Base-by-base conservation (phyloP, 2,113 vertebrate species). In the Petrocephalus zakoni region DNA sequence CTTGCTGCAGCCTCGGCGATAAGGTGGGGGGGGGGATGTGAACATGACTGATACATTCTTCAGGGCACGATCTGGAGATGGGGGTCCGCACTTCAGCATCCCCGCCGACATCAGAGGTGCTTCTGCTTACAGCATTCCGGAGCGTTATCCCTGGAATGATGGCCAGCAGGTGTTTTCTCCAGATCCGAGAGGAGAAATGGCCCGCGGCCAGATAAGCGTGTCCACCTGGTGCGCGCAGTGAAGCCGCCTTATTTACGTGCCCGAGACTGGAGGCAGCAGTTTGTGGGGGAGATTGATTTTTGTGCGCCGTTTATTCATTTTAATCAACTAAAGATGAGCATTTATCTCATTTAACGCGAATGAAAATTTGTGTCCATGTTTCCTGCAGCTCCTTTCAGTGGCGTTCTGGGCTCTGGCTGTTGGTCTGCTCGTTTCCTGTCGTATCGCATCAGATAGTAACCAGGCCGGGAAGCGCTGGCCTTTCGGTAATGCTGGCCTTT, bases 1-100 rank as follows among this genome's bases (percentile, higher is more conserved):
- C 92, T 96, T 97, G 96, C 95, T 95, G 95, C 95, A 95, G 94
- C 93, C 83, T 89, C 47, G 88, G 86, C 90, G 84, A 88, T 87
- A 51, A 87, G 78, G 15, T 7, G 49, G 88, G 61, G 87, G 64
- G 47, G 52, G 42, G 68, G 47, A 34, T 46, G n/a, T 78, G 25
- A 84, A 84, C 82, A 83, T 49, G n/a, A 90, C 86, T 68, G 89
- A 91, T 88, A 87, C 64, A n/a, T 75, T 88, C 52, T 46, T 61
- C 81, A 42, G 34, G 47, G 83, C 47, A 68, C 49, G 86, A 88
- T 55, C 17, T 68, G 83, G 37, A 82, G 83, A 68, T 61, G 53
- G 90, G 86, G 78, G 61, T 15, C 56, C 42, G 42, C 17, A n/a
- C 53, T 88, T 89, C 58, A 46, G 68, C 47, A 7, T n/a, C 61